Percentiles rank a stretch among this genome's conserved stretches.
Evolutionary conservation across 1,140 invertebrate genomes (phyloP).

Genomic region (Drosophila neocordata): DNA sequence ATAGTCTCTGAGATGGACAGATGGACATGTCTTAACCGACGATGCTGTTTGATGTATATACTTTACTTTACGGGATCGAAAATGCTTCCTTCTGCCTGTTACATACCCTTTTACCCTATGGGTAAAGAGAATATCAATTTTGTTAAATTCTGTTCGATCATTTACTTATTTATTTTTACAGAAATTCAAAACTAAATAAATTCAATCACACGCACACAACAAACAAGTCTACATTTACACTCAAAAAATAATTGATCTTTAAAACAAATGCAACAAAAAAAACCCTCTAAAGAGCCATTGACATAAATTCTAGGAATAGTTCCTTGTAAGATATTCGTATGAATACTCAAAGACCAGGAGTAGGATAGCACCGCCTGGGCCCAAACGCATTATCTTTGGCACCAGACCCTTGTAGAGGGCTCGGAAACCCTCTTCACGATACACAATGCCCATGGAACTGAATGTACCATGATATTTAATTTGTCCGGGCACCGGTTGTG

Average conservation of each 20-base stretch:
- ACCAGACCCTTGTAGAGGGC: slow-evolving; percentile 96
- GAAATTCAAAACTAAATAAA: neutral
- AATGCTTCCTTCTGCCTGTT: no score
- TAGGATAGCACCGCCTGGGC: slow-evolving; percentile 96
- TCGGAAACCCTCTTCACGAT: slow-evolving; percentile 93
- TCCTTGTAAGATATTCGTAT: slow-evolving; percentile 87
- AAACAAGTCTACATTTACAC: neutral
- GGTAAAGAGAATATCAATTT: no score
- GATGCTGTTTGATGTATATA: no score
- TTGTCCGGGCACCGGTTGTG: slow-evolving; percentile 88
- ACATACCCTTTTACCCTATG: no score
- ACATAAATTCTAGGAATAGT: slow-evolving; percentile 45
- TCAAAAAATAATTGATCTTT: slow-evolving; percentile 8
- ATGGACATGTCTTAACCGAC: no score
- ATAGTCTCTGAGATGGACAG: no score
- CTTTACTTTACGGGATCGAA: no score
- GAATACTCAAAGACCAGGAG: slow-evolving; percentile 93
- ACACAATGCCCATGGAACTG: slow-evolving; percentile 89
- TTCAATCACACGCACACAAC: neutral
- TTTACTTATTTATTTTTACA: no score
- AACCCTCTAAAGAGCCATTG: neutral
- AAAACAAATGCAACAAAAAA: slow-evolving; percentile 13
- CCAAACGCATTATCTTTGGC: slow-evolving; percentile 94
- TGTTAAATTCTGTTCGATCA: no score
- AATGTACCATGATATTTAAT: slow-evolving; percentile 92